phyloP scores from a whole-genome alignment of 2,888 invertebrate species.

The Cosmopolites sordidus region DNA sequence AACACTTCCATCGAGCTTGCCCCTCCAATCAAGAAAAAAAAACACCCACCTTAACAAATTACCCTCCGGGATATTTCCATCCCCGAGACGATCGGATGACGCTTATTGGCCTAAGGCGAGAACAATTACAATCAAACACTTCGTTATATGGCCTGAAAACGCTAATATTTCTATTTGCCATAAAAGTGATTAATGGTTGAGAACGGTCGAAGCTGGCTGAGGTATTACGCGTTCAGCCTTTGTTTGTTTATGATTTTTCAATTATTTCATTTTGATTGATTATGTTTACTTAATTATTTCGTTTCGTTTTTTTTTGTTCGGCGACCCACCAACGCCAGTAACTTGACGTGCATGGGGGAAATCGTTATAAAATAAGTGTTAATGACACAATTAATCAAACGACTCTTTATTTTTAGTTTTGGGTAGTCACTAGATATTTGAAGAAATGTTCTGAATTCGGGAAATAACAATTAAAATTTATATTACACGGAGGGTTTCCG shows the following conservation, averaged over 20 bases:
- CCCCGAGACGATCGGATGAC: not conserved
- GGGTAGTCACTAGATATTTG: too few relatives aligned
- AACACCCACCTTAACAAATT: not conserved
- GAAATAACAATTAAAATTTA: too few relatives aligned
- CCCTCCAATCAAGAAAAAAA: not conserved
- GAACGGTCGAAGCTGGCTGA: not conserved
- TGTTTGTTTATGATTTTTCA: slow-evolving; percentile 38
- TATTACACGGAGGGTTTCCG: too few relatives aligned
- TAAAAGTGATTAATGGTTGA: slow-evolving; percentile 34
- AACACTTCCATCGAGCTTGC: not conserved
- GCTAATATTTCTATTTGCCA: slow-evolving; percentile 26
- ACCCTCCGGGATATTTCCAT: not conserved
- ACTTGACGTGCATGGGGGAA: too few relatives aligned
- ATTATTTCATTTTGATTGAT: slow-evolving; percentile 39
- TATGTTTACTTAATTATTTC: slow-evolving; percentile 37
- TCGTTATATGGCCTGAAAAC: slow-evolving; percentile 21
- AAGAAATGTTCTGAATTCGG: too few relatives aligned
- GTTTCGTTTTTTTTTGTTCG: not conserved
- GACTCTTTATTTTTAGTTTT: too few relatives aligned
- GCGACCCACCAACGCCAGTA: too few relatives aligned
- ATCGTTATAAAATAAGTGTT: too few relatives aligned
- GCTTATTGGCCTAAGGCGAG: not conserved
- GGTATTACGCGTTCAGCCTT: slow-evolving; percentile 26
- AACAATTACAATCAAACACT: slow-evolving; percentile 28
- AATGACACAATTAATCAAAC: too few relatives aligned